phyloP scores from a whole-genome alignment of 2,888 invertebrate species.

The Bursaphelenchus okinawaensis region DNA sequence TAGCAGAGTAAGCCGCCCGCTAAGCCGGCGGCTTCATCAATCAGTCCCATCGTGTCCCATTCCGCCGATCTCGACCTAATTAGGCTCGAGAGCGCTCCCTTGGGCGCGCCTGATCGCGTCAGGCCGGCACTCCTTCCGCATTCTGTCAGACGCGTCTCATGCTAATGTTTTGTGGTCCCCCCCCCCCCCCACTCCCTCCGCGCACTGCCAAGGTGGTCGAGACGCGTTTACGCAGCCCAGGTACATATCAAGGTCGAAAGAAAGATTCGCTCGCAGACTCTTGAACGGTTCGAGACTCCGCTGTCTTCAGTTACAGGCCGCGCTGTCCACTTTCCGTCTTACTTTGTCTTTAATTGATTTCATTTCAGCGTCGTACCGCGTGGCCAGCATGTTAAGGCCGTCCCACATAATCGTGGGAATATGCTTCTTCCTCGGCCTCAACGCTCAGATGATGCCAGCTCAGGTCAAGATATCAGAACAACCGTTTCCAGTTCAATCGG shows the following conservation, averaged over 20 bases:
- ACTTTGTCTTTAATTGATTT: not conserved
- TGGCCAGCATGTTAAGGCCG: no score
- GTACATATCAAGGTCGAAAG: not conserved
- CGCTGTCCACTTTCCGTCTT: not conserved
- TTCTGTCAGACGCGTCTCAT: not conserved
- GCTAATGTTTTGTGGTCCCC: not conserved
- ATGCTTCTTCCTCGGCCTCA: not conserved
- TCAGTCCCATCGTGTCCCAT: not conserved
- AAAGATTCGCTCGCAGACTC: not conserved
- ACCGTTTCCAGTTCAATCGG: slow-evolving; percentile 51
- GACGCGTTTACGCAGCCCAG: not conserved
- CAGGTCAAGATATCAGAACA: slow-evolving; percentile 55
- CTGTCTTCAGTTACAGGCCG: not conserved
- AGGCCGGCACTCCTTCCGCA: not conserved
- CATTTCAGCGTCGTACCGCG: no score
- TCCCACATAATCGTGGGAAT: no score
- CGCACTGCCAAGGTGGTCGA: not conserved
- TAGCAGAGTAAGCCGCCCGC: not conserved
- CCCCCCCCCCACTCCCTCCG: not conserved
- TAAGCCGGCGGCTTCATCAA: not conserved
- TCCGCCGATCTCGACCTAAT: not conserved
- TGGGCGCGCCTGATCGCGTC: not conserved
- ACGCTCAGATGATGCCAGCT: slow-evolving; percentile 14
- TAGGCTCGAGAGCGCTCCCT: not conserved
- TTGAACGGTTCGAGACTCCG: not conserved